These are phyloP conservation scores for Phrynocephalus versicolor DNA, from an alignment of 2,113 vertebrate species.

Conservation along the genomic window DNA sequence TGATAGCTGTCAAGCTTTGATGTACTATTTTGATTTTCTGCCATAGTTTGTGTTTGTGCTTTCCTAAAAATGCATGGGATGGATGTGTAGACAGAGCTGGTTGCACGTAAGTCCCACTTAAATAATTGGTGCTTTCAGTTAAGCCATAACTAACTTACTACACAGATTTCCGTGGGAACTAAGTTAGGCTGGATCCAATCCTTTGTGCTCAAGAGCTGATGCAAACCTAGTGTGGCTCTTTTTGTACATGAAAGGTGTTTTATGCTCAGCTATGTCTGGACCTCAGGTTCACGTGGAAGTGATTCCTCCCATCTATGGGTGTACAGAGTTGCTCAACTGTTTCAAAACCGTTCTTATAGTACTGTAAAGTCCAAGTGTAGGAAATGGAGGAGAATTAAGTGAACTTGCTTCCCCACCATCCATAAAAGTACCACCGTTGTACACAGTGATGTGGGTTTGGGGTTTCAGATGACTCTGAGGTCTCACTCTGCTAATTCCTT, in stretches of 20 bases:
- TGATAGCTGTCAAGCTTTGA: neutral
- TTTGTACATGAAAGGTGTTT: slow-evolving; percentile 13
- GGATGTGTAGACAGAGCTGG: neutral
- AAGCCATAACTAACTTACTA: neutral
- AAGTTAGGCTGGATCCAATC: neutral
- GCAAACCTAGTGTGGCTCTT: neutral
- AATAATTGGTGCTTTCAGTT: neutral
- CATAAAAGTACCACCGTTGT: neutral
- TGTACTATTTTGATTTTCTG: neutral
- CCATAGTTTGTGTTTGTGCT: neutral
- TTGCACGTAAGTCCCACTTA: neutral
- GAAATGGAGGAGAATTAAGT: neutral
- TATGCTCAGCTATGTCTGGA: neutral
- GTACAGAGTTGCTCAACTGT: neutral
- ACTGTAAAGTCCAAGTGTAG: neutral
- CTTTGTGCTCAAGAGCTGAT: neutral
- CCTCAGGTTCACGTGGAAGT: neutral
- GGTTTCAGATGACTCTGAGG: slow-evolving; percentile 40
- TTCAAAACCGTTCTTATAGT: neutral
- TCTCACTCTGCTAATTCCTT: slow-evolving; percentile 25
- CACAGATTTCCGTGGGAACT: neutral
- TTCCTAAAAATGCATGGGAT: neutral
- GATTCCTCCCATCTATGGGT: neutral
- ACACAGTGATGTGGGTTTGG: neutral
- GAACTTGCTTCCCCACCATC: neutral